A percentile compares a stretch with the other conserved stretches of the same genome.
These are phyloP conservation scores for Drosophila mercatorum DNA, from an alignment of 2,888 invertebrate species.

Conservation along the genomic window DNA sequence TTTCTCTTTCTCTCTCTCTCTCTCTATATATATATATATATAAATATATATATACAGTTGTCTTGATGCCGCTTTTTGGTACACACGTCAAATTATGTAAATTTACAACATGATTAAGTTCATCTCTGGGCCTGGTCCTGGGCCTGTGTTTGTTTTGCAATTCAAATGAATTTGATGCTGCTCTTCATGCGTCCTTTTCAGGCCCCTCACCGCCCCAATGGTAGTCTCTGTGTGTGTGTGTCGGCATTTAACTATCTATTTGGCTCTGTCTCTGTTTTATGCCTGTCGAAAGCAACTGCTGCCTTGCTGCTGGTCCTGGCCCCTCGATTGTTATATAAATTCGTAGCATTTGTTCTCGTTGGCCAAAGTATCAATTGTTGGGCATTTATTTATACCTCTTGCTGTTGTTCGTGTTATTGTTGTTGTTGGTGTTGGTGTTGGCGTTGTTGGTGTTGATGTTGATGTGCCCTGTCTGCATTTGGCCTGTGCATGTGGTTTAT, in stretches of 20 bases:
- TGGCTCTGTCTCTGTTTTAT: constrained; percentile 26
- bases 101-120: constrained; percentile 80
- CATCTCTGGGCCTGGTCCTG: constrained; percentile 41
- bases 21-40: not conserved
- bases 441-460: constrained; percentile 27
- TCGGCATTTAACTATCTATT: constrained; percentile 61
- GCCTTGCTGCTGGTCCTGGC: not conserved
- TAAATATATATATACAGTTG: constrained; percentile 26
- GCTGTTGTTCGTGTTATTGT: constrained; percentile 19
- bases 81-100: constrained; percentile 74
- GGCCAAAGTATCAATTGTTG: constrained; percentile 71
- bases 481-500: constrained; percentile 52
- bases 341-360: constrained; percentile 60
- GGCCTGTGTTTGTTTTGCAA: constrained; percentile 73
- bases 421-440: constrained; percentile 30
- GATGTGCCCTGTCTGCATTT: constrained; percentile 48
- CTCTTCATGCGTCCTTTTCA: constrained; percentile 13
- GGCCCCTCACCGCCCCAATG: constrained; percentile 11
- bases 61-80: constrained; percentile 31
- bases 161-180: constrained; percentile 74
- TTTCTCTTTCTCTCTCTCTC: constrained; percentile 1
- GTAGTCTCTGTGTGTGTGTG: constrained; percentile 37
- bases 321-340: constrained; percentile 46
- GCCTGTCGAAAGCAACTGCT: constrained; percentile 15
- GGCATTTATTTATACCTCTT: constrained; percentile 69